phyloP scores from a whole-genome alignment of 2,113 vertebrate genomes.

The Siniperca chuatsi region DNA sequence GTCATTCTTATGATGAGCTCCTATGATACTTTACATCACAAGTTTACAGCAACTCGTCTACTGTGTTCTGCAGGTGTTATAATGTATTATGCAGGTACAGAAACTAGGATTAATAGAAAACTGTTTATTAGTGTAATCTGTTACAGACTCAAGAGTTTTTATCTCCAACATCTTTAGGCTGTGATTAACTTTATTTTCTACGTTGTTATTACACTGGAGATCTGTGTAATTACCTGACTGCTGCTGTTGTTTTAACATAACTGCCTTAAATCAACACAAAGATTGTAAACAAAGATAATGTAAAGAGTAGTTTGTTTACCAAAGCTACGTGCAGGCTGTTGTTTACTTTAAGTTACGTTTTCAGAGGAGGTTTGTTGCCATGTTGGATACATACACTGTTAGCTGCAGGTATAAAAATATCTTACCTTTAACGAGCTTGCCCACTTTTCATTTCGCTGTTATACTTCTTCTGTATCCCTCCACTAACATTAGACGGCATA shows the following conservation, averaged over 20 bases:
- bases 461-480: not conserved
- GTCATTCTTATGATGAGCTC: not conserved
- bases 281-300: no score
- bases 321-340: not conserved
- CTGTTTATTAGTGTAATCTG: no score
- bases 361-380: not conserved
- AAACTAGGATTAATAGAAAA: not conserved
- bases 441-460: constrained; percentile 17
- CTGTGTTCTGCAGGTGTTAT: not conserved
- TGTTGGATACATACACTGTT: not conserved
- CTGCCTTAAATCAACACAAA: not conserved
- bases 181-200: not conserved
- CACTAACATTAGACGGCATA: not conserved
- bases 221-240: not conserved
- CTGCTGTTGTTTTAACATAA: not conserved
- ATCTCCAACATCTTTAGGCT: not conserved
- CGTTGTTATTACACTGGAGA: not conserved
- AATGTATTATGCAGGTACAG: not conserved
- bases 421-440: constrained; percentile 39
- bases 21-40: not conserved
- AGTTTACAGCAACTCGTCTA: not conserved
- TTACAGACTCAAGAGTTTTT: not conserved
- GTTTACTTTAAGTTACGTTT: not conserved
- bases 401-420: not conserved
- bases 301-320: not conserved